Evolutionary conservation across 2,888 invertebrate genomes (phyloP), one percentile per base, ranked within the genome.

Genomic region (Mythimna pallens): DNA sequence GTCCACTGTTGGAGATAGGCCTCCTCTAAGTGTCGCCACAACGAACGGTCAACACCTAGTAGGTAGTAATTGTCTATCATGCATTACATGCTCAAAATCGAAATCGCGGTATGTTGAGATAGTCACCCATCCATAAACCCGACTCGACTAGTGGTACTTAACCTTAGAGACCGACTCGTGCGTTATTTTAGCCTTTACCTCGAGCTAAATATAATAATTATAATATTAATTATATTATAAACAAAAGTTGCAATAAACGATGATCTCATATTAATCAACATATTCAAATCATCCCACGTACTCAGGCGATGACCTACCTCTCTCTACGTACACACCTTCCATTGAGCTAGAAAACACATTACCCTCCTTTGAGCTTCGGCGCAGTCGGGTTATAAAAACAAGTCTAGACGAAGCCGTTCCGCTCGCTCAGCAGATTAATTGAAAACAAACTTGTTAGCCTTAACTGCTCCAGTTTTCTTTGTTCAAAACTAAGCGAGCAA

Each of bases 391-490:
- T 22, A 72, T 67, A 70, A 70, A 76, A 63, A 55, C 30, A 40
- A 52, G 50, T 68, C 36, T 63, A 69, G 62, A 61, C 63, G 34
- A 30, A 58, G 61, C 17, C 10, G 65, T 68, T 73, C 25, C 65
- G 50, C 54, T 73, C 34, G 22, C 47, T 65, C 63, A 62, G 67
- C 47, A 58, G 40, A 50, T 54, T 47, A 36, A 67, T 54, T 79
- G 17, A 36, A 80, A 76, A 77, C 40, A 30, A 69, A 76, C 76
- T 69, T 0, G 81, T 83, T 83, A 73, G 73, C 83, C 80, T 77
- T 79, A 75, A 65, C 59, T 50, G 59, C 36, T 62, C 58, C 14
- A 71, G 14, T 71, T 72, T 50, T 36, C 69, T 80, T 75, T 77
- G 77, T 71, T 70, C 40, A 9, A 34, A 20, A 10, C 12, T 72